Conservation (phyloP, 2,888 invertebrate genomes). For the Glaucopsyche alexis region DNA sequence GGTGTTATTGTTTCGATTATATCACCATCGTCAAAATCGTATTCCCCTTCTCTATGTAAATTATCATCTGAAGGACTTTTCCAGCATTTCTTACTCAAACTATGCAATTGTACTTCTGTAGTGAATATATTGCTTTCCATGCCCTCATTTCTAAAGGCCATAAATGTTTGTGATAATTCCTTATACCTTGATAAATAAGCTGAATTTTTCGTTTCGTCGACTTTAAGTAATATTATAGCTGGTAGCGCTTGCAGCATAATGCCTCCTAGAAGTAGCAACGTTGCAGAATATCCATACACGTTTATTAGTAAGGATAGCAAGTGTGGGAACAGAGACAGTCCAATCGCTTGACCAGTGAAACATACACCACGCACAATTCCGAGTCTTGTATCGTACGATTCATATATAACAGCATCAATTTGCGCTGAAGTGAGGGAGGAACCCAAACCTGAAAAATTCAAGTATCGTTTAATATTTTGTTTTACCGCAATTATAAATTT, state of each 20-base stretch:
- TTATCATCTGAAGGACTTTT: constrained; percentile 72
- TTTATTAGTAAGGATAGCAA: constrained; percentile 64
- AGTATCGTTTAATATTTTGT: neutral
- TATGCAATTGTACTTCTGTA: constrained; percentile 66
- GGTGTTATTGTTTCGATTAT: constrained; percentile 62
- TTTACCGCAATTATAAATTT: too few species aligned
- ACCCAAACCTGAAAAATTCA: constrained; percentile 62
- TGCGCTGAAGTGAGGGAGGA: constrained; percentile 71
- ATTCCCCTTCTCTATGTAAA: constrained; percentile 53
- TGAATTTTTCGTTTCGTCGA: constrained; percentile 55
- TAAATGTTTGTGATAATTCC: constrained; percentile 64
- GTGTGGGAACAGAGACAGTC: constrained; percentile 69
- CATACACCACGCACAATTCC: constrained; percentile 62
- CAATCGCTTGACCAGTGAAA: constrained; percentile 69
- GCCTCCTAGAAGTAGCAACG: constrained; percentile 62
- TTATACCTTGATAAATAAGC: constrained; percentile 62
- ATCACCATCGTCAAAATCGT: constrained; percentile 47
- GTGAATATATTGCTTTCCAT: constrained; percentile 50
- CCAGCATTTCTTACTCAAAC: constrained; percentile 70
- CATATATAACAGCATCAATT: constrained; percentile 71
- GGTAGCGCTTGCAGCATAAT: constrained; percentile 70
- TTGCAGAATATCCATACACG: constrained; percentile 59
- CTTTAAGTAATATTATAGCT: constrained; percentile 61
- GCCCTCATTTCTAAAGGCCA: constrained; percentile 61
- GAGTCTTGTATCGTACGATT: constrained; percentile 68